Percentiles rank a stretch among this genome's conserved stretches.
Conservation (phyloP, 2,888 invertebrate genomes). For the Oithona nana region DNA sequence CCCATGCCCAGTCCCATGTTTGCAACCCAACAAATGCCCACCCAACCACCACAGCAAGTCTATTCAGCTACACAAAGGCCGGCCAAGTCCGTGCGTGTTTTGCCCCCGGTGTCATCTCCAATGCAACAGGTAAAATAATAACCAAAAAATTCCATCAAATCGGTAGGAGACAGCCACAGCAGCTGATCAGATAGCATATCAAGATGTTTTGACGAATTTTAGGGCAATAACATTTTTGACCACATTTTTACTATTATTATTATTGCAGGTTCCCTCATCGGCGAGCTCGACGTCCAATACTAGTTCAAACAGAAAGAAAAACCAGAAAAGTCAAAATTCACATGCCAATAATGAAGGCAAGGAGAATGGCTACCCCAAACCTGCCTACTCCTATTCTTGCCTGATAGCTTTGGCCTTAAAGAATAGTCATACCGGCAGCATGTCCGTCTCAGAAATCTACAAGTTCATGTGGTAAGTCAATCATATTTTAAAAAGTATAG, state of each 20-base stretch:
- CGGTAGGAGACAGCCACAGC: too few relatives aligned
- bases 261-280: neutral
- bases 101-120: conserved; percentile 8
- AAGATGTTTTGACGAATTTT: too few relatives aligned
- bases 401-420: conserved; percentile 93
- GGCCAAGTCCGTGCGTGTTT: conserved; percentile 6
- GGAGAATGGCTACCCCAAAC: conserved; percentile 63
- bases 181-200: too few relatives aligned
- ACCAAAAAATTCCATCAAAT: too few relatives aligned
- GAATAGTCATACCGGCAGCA: conserved; percentile 76
- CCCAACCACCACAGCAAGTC: conserved; percentile 7
- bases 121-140: conserved; percentile 13
- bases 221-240: neutral
- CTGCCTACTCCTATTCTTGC: conserved; percentile 93
- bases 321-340: neutral
- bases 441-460: conserved; percentile 95
- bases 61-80: neutral
- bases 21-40: neutral
- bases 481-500: too few relatives aligned
- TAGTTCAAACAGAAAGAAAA: neutral
- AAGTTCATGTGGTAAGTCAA: conserved; percentile 94
- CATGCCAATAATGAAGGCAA: conserved; percentile 25
- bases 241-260: neutral
- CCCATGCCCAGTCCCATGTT: neutral
- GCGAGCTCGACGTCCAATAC: conserved; percentile 1